A percentile compares a stretch with the other conserved stretches of the same genome.
Evolutionary conservation across 1,140 invertebrate genomes (phyloP).

Genomic region (Leptoteleia sp.): DNA sequence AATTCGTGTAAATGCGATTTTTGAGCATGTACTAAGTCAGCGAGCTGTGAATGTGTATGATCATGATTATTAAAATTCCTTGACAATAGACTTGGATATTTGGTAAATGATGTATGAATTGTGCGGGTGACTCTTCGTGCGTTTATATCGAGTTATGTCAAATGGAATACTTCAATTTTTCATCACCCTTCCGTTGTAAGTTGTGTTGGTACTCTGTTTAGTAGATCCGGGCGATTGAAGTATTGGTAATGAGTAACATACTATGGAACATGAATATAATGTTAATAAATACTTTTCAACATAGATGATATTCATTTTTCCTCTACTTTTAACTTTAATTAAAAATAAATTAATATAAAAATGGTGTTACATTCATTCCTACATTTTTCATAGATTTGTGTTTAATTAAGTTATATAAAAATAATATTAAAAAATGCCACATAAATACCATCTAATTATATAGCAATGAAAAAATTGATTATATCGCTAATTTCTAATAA

Average conservation of each 20-base stretch:
- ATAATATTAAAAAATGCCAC: too few relatives aligned
- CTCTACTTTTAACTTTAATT: too few relatives aligned
- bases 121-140: conserved; percentile 6
- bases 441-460: too few relatives aligned
- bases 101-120: conserved; percentile 17
- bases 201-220: conserved; percentile 9
- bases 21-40: conserved; percentile 19
- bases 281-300: conserved; percentile 44
- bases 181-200: conserved; percentile 11
- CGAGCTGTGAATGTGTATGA: conserved; percentile 14
- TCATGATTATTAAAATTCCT: conserved; percentile 14
- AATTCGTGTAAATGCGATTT: conserved; percentile 13
- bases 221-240: conserved; percentile 20
- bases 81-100: conserved; percentile 25
- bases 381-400: too few relatives aligned
- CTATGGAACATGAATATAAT: conserved; percentile 23
- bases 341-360: too few relatives aligned
- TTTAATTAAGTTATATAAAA: too few relatives aligned
- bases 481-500: too few relatives aligned
- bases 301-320: too few relatives aligned
- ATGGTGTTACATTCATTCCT: too few relatives aligned
- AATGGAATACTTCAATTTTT: conserved; percentile 15
- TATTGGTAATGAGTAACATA: conserved; percentile 25
- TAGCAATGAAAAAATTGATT: too few relatives aligned
- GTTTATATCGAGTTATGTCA: conserved; percentile 24